Percentiles rank a stretch among this genome's conserved stretches.
Conservation (phyloP, 2,888 invertebrate species). For the Latrodectus elegans region DNA sequence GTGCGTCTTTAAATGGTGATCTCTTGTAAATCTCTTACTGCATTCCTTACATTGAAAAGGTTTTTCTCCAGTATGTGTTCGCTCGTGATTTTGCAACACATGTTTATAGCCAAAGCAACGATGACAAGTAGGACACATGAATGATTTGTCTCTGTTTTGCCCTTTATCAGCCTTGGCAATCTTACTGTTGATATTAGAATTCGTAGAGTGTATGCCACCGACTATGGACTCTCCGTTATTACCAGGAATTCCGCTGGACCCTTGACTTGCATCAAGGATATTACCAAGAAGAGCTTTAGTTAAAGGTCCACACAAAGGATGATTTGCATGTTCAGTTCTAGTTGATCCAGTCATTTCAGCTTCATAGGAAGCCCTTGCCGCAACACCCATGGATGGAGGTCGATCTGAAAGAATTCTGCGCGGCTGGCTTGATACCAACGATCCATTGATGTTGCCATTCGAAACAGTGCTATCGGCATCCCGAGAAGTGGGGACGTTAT, state of each 20-base stretch:
- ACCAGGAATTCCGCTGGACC: slow-evolving; percentile 27
- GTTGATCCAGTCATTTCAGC: slow-evolving; percentile 29
- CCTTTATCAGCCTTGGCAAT: slow-evolving; percentile 8
- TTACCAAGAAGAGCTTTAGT: slow-evolving; percentile 53
- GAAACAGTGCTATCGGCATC: slow-evolving; percentile 64
- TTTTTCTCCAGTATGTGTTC: slow-evolving; percentile 94
- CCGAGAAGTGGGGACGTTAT: slow-evolving; percentile 59
- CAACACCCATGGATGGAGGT: slow-evolving; percentile 48
- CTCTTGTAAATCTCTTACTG: slow-evolving; percentile 92
- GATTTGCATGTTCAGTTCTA: slow-evolving; percentile 11
- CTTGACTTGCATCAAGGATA: slow-evolving; percentile 23
- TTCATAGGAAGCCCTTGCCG: slow-evolving; percentile 27
- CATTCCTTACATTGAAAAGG: slow-evolving; percentile 94
- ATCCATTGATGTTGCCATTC: slow-evolving; percentile 49
- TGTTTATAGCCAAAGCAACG: slow-evolving; percentile 95
- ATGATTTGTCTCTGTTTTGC: slow-evolving; percentile 82
- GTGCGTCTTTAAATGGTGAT: slow-evolving; percentile 94
- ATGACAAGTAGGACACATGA: slow-evolving; percentile 90
- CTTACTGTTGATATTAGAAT: slow-evolving; percentile 21
- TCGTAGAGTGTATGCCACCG: slow-evolving; percentile 43
- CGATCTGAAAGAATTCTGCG: slow-evolving; percentile 50
- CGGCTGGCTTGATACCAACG: slow-evolving; percentile 47
- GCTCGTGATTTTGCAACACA: slow-evolving; percentile 94
- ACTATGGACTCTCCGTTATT: slow-evolving; percentile 30
- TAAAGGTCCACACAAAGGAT: slow-evolving; percentile 35